Evolutionary conservation across 2,797 vertebrate genomes (phyloP).

Genomic region (Jordanella pulchra): DNA sequence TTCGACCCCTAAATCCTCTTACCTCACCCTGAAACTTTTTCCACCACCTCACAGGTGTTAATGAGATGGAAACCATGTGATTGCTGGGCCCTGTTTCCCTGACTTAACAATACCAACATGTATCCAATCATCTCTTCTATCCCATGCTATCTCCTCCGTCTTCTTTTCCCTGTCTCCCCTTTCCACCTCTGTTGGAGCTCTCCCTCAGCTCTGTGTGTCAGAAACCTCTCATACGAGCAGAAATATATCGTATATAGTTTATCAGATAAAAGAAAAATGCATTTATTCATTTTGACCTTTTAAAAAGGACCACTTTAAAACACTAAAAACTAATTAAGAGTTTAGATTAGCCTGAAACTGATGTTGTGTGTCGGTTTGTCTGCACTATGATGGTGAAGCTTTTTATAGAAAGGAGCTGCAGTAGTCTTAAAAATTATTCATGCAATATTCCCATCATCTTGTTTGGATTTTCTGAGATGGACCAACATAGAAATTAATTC

Average conservation of each 20-base stretch:
- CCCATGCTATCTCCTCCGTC: neutral
- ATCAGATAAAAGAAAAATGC: neutral
- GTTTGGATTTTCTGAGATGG: neutral
- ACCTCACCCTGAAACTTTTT: constrained; percentile 25
- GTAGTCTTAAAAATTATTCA: neutral
- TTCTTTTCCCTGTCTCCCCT: neutral
- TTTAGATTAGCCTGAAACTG: neutral
- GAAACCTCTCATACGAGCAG: neutral
- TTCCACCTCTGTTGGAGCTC: neutral
- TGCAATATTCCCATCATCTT: neutral
- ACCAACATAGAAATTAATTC: neutral
- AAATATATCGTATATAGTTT: neutral
- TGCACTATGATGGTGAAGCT: neutral
- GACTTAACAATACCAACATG: constrained; percentile 23
- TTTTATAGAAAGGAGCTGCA: neutral
- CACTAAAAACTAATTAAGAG: neutral
- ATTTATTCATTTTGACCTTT: neutral
- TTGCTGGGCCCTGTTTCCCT: constrained; percentile 7
- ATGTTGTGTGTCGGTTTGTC: neutral
- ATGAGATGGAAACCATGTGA: constrained; percentile 14
- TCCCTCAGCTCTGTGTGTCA: neutral
- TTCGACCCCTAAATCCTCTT: constrained; percentile 3
- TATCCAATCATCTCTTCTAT: neutral
- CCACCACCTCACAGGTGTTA: constrained; percentile 6
- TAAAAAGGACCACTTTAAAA: neutral